Evolutionary conservation across 2,888 invertebrate genomes (phyloP), one percentile per base, ranked within the genome.

Genomic region (Pristionchus exspectatus): DNA sequence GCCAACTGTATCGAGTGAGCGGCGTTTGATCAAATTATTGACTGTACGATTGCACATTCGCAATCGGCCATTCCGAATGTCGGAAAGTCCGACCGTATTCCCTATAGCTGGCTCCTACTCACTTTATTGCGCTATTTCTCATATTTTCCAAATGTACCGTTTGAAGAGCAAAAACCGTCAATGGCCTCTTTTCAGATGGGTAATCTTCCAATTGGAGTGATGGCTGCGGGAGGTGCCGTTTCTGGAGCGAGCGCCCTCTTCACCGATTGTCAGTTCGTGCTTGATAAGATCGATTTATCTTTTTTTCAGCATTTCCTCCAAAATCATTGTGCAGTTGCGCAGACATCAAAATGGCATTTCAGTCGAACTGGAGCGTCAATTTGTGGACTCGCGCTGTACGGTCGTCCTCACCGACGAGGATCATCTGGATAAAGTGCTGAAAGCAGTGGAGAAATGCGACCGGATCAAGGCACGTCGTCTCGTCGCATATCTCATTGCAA

Each of bases 241-340:
- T 92, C 33, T 93, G n/a, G n/a, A n/a, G n/a, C n/a, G n/a, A n/a
- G n/a, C n/a, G n/a, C n/a, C n/a, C n/a, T n/a, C n/a, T n/a, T 93
- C 91, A 93, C 93, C 21, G 93, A 93, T 50, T 93, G 93, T 93
- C n/a, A n/a, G n/a, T n/a, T n/a, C n/a, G n/a, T n/a, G n/a, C n/a
- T n/a, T n/a, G n/a, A n/a, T n/a, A n/a, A n/a, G n/a, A n/a, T n/a
- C n/a, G 30, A 91, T 91, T 81, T 74, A 3, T 33, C 27, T 33
- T 0, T 33, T 66, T 4, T 2, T 5, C 5, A 27, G 4, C 10
- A 66, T 5, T 7, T 24, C 12, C n/a, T n/a, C n/a, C n/a, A n/a
- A n/a, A n/a, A n/a, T n/a, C n/a, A n/a, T n/a, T n/a, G n/a, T n/a
- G n/a, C n/a, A n/a, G n/a, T n/a, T n/a, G n/a, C n/a, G n/a, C n/a